phyloP scores from a whole-genome alignment of 1,140 invertebrate species.

The Cydia strobilella region DNA sequence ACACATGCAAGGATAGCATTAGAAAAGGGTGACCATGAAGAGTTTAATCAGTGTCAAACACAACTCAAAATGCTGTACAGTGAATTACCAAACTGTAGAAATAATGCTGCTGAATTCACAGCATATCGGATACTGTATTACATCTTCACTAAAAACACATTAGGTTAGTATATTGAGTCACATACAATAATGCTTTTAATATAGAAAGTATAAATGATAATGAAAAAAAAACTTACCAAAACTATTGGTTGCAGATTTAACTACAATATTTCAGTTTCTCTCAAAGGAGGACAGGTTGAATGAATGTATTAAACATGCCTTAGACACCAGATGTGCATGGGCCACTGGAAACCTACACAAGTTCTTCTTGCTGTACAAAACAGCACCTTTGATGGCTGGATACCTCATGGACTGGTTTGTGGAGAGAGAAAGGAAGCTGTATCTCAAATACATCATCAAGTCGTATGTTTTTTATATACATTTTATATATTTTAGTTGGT shows the following conservation, averaged over 20 bases:
- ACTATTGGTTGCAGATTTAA: conserved; percentile 89
- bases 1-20: conserved; percentile 98
- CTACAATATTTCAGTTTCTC: conserved; percentile 92
- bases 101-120: conserved; percentile 93
- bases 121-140: conserved; percentile 98
- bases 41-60: conserved; percentile 99
- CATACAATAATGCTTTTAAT: neutral
- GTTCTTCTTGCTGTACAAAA: conserved; percentile 94
- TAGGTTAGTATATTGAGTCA: conserved; percentile 84
- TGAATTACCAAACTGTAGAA: conserved; percentile 83
- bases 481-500: conserved; percentile 39
- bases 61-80: conserved; percentile 96
- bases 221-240: neutral
- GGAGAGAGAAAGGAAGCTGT: conserved; percentile 93
- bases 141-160: conserved; percentile 97
- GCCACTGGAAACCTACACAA: conserved; percentile 93
- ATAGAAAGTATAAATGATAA: neutral
- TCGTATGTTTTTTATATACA: conserved; percentile 89
- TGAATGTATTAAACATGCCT: conserved; percentile 91
- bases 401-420: conserved; percentile 99
- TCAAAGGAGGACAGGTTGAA: conserved; percentile 89
- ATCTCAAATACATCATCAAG: conserved; percentile 96
- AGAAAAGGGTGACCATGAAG: conserved; percentile 98
- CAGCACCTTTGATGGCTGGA: conserved; percentile 96
- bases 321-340: conserved; percentile 94